Conservation (phyloP, 23 tunicate species). For the Pegea sp. region DNA sequence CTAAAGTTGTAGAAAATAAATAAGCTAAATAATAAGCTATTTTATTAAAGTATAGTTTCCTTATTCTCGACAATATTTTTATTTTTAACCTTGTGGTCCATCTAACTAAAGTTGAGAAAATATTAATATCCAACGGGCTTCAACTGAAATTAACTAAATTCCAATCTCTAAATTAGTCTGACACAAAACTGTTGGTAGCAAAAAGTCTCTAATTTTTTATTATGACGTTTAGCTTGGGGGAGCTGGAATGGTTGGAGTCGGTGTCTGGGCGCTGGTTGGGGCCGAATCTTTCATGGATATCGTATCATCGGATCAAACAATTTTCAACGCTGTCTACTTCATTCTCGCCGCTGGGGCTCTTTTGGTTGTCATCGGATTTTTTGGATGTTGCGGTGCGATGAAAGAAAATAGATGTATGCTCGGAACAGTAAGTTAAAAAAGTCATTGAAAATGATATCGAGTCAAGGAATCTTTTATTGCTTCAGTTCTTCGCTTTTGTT, state of each 20-base stretch:
- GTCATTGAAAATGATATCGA: not conserved
- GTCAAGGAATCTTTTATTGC: not conserved
- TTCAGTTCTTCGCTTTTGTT: constrained; percentile 47
- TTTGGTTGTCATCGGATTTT: constrained; percentile 38
- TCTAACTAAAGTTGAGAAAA: no score
- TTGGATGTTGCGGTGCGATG: constrained; percentile 90
- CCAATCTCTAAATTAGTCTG: no score
- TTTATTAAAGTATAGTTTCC: no score
- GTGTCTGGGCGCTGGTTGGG: constrained; percentile 48
- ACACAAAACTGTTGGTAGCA: no score
- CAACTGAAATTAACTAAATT: no score
- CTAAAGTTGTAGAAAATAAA: no score
- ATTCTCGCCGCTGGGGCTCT: constrained; percentile 66
- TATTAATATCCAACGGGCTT: no score
- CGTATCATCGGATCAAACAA: constrained; percentile 13
- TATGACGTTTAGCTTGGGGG: constrained; percentile 72
- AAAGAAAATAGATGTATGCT: constrained; percentile 72
- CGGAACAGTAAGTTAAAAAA: constrained; percentile 23
- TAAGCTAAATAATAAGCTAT: no score
- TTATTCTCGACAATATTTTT: no score
- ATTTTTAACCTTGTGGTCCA: no score
- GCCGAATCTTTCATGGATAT: constrained; percentile 31
- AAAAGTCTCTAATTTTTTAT: no score
- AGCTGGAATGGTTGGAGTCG: constrained; percentile 43
- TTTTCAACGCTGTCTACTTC: constrained; percentile 66